Base-by-base conservation (phyloP, 1,140 invertebrate species). In the Zophobas morio region DNA sequence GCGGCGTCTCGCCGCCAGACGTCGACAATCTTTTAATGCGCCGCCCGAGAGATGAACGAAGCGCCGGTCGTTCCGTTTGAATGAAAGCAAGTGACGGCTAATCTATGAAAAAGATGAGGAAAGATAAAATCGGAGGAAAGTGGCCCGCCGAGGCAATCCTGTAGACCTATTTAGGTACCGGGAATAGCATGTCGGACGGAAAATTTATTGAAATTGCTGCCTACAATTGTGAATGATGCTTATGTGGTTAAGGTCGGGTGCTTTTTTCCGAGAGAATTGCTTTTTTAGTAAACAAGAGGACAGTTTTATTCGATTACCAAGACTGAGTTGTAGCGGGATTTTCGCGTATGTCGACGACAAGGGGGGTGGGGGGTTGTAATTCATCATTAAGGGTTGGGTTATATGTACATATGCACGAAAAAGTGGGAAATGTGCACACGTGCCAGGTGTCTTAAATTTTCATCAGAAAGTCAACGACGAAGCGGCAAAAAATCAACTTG, bases 111-210 rank as follows among this genome's bases (percentile, higher is more conserved):
- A 34, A 40, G 39, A 63, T 8, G 57, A 37, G 57, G 57, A 63
- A 34, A 63, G 57, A 63, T 63, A 63, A 37, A 63, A 63, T 63
- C 57, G 49, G 49, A 51, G 49, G 20, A 20, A 51, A 51, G 49
- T 51, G 49, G 49, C 49, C 49, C 49, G 49, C n/a, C 49, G 49
- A 2, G 49, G 49, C 49, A 51, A 51, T 51, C 49, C 42, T 51
- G 4, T 20, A 5, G 49, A 2, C 49, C 49, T 51, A 51, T 51
- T 51, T 20, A 20, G 49, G 49, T 2, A 20, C 2, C 49, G 6
- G 49, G 49, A 51, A 51, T 51, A 0, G 49, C 49, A 20, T 51
- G 49, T 51, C 49, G 3, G 49, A 20, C 49, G 49, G 49, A 20
- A 51, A 51, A 51, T 51, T 51, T 51, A 51, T 51, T 6, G 49